Percentiles rank a stretch among this genome's conserved stretches.
phyloP scores from a whole-genome alignment of 2,113 vertebrate genomes.

The Tretioscincus oriximinensis region DNA sequence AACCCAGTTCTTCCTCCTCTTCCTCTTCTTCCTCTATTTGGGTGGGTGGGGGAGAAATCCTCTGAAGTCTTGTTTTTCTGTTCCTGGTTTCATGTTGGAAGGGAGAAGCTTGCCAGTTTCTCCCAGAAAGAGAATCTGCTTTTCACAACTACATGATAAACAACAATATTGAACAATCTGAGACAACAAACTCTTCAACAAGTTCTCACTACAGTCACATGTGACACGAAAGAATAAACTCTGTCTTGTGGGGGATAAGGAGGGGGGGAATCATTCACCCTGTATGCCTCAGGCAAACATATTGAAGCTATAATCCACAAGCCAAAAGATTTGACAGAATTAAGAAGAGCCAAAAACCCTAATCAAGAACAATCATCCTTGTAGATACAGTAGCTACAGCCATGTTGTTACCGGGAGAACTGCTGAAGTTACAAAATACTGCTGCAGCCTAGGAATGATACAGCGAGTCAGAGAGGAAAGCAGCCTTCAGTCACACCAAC shows the following conservation, averaged over 20 bases:
- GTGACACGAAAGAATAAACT: no score
- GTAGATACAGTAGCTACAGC: background rate
- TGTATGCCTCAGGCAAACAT: background rate
- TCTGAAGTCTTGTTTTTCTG: background rate
- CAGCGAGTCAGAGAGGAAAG: background rate
- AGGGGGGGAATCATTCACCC: background rate
- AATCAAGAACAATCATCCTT: background rate
- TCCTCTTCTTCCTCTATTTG: no score
- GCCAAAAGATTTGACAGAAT: background rate
- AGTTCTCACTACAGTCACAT: background rate
- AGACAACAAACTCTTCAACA: background rate
- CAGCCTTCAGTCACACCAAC: background rate
- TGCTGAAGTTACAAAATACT: background rate
- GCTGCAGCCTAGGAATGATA: background rate
- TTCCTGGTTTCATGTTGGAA: background rate
- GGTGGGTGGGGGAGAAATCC: no score
- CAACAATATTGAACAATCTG: background rate
- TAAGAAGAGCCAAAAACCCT: background rate
- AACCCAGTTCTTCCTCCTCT: no score
- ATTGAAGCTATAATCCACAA: background rate
- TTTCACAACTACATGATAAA: background rate
- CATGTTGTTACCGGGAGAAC: background rate
- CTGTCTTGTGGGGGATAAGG: background rate
- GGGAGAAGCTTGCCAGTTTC: background rate
- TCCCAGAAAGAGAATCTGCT: background rate